Evolutionary conservation across 2,888 invertebrate species (phyloP).

Genomic region (Acrobasis suavella): DNA sequence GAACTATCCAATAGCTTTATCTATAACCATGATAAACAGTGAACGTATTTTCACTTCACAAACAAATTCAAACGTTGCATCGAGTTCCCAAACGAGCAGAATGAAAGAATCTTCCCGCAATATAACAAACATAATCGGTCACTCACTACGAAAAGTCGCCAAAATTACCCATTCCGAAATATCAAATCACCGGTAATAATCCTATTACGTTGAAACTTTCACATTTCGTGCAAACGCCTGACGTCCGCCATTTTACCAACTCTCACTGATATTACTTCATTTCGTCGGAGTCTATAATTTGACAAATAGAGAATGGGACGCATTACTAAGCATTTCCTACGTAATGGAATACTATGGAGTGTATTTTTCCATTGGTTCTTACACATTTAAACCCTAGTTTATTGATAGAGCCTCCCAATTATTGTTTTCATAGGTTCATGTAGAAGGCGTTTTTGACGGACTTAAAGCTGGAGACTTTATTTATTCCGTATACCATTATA

Average conservation of each 20-base stretch:
- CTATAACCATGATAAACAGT: no score
- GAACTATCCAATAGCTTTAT: no score
- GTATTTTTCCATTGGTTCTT: no score
- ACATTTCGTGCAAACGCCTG: constrained; percentile 57
- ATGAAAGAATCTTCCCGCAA: constrained; percentile 1
- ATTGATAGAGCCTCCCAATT: no score
- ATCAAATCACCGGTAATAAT: constrained; percentile 27
- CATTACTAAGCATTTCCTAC: constrained; percentile 76
- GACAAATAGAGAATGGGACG: constrained; percentile 81
- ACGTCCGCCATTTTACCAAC: constrained; percentile 51
- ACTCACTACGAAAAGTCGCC: constrained; percentile 16
- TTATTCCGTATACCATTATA: no score
- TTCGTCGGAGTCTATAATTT: constrained; percentile 77
- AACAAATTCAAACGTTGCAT: background rate
- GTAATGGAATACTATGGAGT: constrained; percentile 64
- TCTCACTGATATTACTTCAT: constrained; percentile 67
- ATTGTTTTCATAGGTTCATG: no score
- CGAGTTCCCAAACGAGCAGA: background rate
- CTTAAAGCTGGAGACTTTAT: no score
- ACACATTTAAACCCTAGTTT: no score
- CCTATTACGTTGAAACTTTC: constrained; percentile 47
- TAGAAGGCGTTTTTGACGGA: no score
- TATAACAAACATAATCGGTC: background rate
- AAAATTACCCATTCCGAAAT: constrained; percentile 19
- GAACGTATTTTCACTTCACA: background rate